phyloP scores from a whole-genome alignment of 2,888 invertebrate genomes.

The Stenichneumon culpator region DNA sequence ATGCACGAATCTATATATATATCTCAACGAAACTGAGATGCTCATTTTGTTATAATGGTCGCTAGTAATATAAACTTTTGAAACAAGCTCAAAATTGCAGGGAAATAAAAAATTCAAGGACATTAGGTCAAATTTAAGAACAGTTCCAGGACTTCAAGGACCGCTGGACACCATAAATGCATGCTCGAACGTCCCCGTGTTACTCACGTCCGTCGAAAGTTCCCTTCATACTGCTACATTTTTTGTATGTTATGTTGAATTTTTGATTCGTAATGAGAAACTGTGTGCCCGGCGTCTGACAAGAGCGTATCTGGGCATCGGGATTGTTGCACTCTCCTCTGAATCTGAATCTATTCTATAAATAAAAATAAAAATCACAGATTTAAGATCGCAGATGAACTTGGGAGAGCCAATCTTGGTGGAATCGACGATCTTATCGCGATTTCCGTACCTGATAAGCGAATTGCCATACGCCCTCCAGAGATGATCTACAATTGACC shows the following conservation, averaged over 20 bases:
- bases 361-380: slow-evolving; percentile 67
- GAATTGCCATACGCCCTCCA: slow-evolving; percentile 99
- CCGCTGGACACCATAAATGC: too few species aligned
- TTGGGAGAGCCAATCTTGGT: neutral
- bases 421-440: neutral
- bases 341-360: slow-evolving; percentile 93
- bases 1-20: too few species aligned
- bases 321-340: slow-evolving; percentile 96
- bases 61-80: too few species aligned
- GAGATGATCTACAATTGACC: slow-evolving; percentile 95
- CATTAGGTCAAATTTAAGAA: too few species aligned
- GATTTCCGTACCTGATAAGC: slow-evolving; percentile 90
- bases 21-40: neutral
- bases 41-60: neutral
- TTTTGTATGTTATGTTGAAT: slow-evolving; percentile 97
- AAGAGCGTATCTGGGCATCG: slow-evolving; percentile 96
- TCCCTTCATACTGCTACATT: slow-evolving; percentile 95
- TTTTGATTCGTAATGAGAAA: slow-evolving; percentile 98
- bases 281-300: slow-evolving; percentile 98
- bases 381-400: neutral
- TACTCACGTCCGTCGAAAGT: slow-evolving; percentile 92
- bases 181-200: neutral
- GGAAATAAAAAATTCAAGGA: too few species aligned
- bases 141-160: too few species aligned
- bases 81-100: too few species aligned